Conservation (phyloP, 1,140 invertebrate species). For the Heliconius nattereri region DNA sequence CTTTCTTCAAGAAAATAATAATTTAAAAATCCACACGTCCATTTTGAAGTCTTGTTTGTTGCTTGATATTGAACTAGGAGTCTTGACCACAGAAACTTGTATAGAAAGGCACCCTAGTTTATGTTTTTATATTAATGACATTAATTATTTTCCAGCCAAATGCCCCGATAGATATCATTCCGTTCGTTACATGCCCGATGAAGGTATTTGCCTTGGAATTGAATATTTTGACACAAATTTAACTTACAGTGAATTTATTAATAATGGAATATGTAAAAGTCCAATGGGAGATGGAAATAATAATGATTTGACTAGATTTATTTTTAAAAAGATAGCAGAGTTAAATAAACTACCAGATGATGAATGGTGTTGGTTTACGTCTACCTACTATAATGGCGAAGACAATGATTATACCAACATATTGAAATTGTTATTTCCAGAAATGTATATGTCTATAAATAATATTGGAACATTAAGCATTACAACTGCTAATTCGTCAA, state of each 20-base stretch:
- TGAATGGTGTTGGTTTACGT: constrained; percentile 66
- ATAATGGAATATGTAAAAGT: constrained; percentile 49
- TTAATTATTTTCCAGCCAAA: constrained; percentile 57
- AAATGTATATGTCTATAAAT: constrained; percentile 53
- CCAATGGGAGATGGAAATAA: constrained; percentile 54
- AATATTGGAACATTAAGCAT: constrained; percentile 54
- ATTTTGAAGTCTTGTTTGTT: constrained; percentile 60
- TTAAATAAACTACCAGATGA: constrained; percentile 47
- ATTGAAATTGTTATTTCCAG: constrained; percentile 21
- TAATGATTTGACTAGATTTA: constrained; percentile 53
- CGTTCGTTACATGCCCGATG: constrained; percentile 57
- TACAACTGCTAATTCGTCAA: constrained; percentile 36
- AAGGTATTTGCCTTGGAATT: constrained; percentile 65
- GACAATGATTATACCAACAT: constrained; percentile 14
- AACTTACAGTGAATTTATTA: constrained; percentile 55
- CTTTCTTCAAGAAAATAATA: constrained; percentile 43
- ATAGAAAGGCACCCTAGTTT: constrained; percentile 53
- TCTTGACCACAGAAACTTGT: constrained; percentile 56
- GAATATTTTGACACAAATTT: constrained; percentile 48
- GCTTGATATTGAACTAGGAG: constrained; percentile 50
- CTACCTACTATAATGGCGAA: constrained; percentile 17
- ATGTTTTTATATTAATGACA: constrained; percentile 65
- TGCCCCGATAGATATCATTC: constrained; percentile 65
- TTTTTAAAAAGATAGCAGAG: constrained; percentile 64
- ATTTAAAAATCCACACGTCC: constrained; percentile 42